Conservation (phyloP, 2,888 invertebrate genomes). For the Archips xylosteana region DNA sequence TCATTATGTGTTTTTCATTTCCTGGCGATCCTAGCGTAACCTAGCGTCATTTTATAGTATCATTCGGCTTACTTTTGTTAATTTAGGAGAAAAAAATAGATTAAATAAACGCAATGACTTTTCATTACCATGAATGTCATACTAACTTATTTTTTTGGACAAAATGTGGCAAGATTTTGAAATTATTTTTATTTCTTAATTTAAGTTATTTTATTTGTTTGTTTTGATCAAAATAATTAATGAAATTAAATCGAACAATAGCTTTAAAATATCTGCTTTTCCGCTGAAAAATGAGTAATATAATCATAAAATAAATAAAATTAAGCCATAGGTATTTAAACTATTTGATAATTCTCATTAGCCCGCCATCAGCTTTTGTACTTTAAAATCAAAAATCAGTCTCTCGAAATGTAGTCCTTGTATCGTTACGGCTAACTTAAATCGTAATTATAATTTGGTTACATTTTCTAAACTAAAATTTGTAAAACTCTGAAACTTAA, state of each 20-base stretch:
- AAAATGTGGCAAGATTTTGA: too few relatives aligned
- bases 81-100: too few relatives aligned
- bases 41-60: too few relatives aligned
- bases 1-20: too few relatives aligned
- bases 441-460: constrained; percentile 14
- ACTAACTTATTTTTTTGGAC: too few relatives aligned
- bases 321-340: background rate
- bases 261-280: background rate
- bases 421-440: constrained; percentile 29
- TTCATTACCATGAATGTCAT: too few relatives aligned
- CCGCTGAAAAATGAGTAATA: background rate
- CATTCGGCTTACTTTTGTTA: too few relatives aligned
- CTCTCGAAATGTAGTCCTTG: constrained; percentile 10
- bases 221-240: background rate
- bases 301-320: background rate
- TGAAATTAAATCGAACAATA: background rate
- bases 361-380: constrained; percentile 21
- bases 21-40: too few relatives aligned
- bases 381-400: constrained; percentile 37
- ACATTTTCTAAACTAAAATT: constrained; percentile 4
- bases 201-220: too few relatives aligned
- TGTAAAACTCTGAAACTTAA: constrained; percentile 28
- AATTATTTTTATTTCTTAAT: too few relatives aligned
- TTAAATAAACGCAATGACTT: too few relatives aligned
- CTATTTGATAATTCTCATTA: background rate